Conservation (phyloP, 1,140 invertebrate species). For the Camponotus floridanus region DNA sequence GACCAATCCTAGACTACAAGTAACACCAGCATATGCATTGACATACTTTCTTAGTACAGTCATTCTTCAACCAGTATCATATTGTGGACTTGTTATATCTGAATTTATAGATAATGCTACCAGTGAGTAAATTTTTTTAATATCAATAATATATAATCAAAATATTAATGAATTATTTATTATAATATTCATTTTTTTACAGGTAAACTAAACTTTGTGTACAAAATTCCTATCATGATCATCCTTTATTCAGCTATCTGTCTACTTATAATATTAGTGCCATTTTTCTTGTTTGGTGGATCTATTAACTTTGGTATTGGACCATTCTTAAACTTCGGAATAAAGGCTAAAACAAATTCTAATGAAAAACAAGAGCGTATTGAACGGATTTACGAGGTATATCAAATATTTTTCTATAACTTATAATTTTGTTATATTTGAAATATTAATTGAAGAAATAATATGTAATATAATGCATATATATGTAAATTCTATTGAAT, state of each 20-base stretch:
- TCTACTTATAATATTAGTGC: slow-evolving; percentile 53
- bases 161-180: not conserved
- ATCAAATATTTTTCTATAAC: not conserved
- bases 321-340: slow-evolving; percentile 65
- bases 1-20: slow-evolving; percentile 74
- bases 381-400: slow-evolving; percentile 48
- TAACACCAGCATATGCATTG: slow-evolving; percentile 77
- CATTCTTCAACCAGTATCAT: slow-evolving; percentile 69
- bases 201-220: slow-evolving; percentile 36
- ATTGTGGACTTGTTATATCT: slow-evolving; percentile 69
- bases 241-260: slow-evolving; percentile 59
- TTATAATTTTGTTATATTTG: not conserved
- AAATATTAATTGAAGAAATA: not conserved
- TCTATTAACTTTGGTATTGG: slow-evolving; percentile 70
- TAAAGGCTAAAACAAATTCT: slow-evolving; percentile 39
- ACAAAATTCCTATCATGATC: slow-evolving; percentile 1
- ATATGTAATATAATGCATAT: not conserved
- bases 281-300: slow-evolving; percentile 65
- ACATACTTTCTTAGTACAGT: slow-evolving; percentile 73
- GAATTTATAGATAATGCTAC: slow-evolving; percentile 74
- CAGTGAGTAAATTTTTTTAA: slow-evolving; percentile 64
- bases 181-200: not conserved
- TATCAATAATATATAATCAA: not conserved
- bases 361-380: slow-evolving; percentile 45
- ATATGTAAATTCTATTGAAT: not conserved